These are phyloP conservation scores for human (Homo sapiens) DNA, from an alignment of 2,113 vertebrate species.

Conservation along the genomic window DNA sequence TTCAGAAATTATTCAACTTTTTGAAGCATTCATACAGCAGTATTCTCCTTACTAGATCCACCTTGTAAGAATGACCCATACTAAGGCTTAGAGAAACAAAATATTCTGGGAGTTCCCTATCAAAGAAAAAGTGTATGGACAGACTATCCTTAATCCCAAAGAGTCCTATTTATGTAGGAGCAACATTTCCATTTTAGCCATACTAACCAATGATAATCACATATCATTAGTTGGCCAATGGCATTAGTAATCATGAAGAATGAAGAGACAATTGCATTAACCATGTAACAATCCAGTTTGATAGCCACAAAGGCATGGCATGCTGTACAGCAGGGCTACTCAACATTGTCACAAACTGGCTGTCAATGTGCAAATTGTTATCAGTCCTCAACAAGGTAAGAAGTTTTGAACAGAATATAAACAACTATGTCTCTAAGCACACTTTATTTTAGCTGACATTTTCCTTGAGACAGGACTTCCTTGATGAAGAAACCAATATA, in stretches of 20 bases:
- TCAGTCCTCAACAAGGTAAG: not conserved
- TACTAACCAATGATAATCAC: not conserved
- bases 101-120: not conserved
- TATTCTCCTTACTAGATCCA: not conserved
- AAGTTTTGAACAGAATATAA: not conserved
- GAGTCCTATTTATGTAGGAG: not conserved
- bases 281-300: not conserved
- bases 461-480: not conserved
- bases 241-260: constrained; percentile 1
- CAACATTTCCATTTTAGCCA: not conserved
- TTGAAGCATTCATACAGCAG: not conserved
- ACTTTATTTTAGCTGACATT: not conserved
- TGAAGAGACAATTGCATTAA: not conserved
- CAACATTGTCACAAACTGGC: not conserved
- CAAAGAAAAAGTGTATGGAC: constrained; percentile 1
- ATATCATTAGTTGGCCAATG: not conserved
- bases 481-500: no score
- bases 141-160: not conserved
- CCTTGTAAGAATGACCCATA: not conserved
- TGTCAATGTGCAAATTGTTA: not conserved
- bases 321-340: not conserved
- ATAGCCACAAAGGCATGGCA: not conserved
- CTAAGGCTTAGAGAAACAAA: not conserved
- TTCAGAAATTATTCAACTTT: not conserved
- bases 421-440: not conserved